Evolutionary conservation across 2,797 vertebrate species (phyloP), one percentile per base, ranked within the genome.

Genomic region (Myotis planiceps): DNA sequence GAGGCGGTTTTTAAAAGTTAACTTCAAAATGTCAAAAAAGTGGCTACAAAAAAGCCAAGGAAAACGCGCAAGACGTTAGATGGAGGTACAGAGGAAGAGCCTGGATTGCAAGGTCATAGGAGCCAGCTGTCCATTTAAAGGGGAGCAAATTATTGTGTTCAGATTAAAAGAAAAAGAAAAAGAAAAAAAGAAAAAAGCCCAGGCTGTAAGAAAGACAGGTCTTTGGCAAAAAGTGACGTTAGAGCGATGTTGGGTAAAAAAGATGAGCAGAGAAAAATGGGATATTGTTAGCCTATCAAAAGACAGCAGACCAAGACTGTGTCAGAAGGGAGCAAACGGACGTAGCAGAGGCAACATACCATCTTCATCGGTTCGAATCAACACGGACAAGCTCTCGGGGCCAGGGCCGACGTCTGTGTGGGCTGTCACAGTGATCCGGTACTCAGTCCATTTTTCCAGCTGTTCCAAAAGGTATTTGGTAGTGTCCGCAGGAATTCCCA

Each of bases 381-480:
- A 99, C 98, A 99, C 98, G 80, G 99, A 99, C 95, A 99, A 98
- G 98, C 99, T 99, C 98, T 99, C 99, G 18, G 99, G 99, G 98
- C 99, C 99, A 95, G 99, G 99, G 98, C 99, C 99, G 91, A 99
- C 99, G 97, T 99, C 99, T 85, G 99, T 99, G 97, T 99, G 99
- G 98, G 99, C 99, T 83, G 98, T 99, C 98, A 99, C 99, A 86
- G 99, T 99, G 98, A 99, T 99, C 34, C 98, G 99, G 98, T 99
- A 99, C 95, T 99, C 99, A 98, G 99, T 99, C 99, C 99, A 99
- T 99, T 99, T 99, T 99, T 99, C 99, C 99, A 99, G 99, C 97
- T 99, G 99, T 99, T 99, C 99, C 99, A 99, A 99, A 99, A 99
- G 99, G 98, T 99, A 99, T 82, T 99, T 99, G 74, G 98, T 99